A percentile compares a stretch with the other conserved stretches of the same genome.
Conservation (phyloP, 2,888 invertebrate species). For the Papilio protenor region DNA sequence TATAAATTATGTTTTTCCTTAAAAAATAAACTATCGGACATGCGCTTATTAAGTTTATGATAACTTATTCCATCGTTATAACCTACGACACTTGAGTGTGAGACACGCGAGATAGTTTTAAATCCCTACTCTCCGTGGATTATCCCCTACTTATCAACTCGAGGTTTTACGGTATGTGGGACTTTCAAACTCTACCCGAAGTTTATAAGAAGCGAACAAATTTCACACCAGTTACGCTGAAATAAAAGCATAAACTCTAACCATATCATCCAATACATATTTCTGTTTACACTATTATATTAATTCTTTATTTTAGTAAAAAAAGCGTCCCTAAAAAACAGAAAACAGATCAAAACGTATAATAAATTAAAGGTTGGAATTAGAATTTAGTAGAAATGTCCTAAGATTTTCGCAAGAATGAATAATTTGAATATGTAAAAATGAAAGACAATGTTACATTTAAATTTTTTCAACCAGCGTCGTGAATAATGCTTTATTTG, state of each 20-base stretch:
- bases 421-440: neutral
- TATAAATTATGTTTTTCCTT: too few relatives aligned
- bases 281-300: neutral
- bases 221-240: neutral
- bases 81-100: neutral
- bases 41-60: too few relatives aligned
- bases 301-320: neutral
- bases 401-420: neutral
- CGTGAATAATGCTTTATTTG: constrained; percentile 1
- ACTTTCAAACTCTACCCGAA: neutral
- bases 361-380: too few relatives aligned
- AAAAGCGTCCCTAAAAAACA: neutral
- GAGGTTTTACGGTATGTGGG: neutral
- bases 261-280: neutral
- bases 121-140: constrained; percentile 16
- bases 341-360: too few relatives aligned
- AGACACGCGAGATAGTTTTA: constrained; percentile 13
- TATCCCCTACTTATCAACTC: constrained; percentile 5
- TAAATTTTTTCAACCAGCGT: neutral
- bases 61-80: neutral
- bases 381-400: neutral
- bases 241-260: neutral
- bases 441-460: constrained; percentile 9
- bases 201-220: neutral
- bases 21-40: too few relatives aligned